Conservation (phyloP, 2,113 vertebrate species). For the Chloroceryle aenea region DNA sequence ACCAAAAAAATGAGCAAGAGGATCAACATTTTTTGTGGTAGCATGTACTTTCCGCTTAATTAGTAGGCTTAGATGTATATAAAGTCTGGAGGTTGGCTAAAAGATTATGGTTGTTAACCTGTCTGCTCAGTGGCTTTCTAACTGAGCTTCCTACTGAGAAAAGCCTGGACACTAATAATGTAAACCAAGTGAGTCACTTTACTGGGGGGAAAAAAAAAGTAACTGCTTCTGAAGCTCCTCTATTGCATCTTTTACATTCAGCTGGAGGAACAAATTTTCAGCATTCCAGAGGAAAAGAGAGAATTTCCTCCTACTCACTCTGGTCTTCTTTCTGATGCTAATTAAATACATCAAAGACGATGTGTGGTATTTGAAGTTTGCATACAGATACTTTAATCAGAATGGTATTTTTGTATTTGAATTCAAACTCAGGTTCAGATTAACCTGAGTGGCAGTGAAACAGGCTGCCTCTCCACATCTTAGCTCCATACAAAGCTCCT, state of each 20-base stretch:
- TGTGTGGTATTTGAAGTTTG: neutral
- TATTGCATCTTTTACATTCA: neutral
- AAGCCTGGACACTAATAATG: neutral
- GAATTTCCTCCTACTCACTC: neutral
- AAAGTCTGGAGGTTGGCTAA: neutral
- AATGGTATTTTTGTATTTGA: neutral
- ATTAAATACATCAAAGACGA: slow-evolving; percentile 21
- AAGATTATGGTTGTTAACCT: neutral
- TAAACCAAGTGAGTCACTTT: neutral
- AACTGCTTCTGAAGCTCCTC: neutral
- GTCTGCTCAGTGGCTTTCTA: neutral
- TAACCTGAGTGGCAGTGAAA: neutral
- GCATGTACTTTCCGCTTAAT: neutral
- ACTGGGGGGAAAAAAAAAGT: neutral
- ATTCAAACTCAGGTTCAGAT: neutral
- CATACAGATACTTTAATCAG: neutral
- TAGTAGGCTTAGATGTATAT: neutral
- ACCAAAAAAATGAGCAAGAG: neutral
- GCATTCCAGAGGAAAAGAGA: slow-evolving; percentile 12
- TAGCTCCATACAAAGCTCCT: neutral
- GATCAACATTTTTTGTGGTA: neutral
- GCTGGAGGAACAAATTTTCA: neutral
- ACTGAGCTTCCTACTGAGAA: neutral
- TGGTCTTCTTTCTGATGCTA: neutral
- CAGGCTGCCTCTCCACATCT: neutral